Conservation (phyloP, 2,888 invertebrate genomes). For the Laspeyria flexula region DNA sequence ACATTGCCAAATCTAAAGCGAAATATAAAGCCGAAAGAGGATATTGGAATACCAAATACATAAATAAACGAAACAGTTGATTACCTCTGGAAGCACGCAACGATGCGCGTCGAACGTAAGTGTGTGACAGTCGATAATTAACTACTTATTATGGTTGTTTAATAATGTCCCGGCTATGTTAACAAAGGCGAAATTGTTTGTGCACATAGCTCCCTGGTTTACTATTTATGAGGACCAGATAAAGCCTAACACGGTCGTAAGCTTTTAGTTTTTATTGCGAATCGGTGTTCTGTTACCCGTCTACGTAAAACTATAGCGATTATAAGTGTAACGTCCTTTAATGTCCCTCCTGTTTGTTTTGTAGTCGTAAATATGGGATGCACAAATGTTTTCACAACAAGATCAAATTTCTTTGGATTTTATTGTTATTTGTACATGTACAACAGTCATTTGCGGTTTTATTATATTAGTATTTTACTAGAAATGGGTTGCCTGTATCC, state of each 20-base stretch:
- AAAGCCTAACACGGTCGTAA: slow-evolving; percentile 62
- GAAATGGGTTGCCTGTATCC: not conserved
- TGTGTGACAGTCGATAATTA: slow-evolving; percentile 72
- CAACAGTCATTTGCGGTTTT: slow-evolving; percentile 23
- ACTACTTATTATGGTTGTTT: slow-evolving; percentile 71
- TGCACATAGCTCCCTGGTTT: slow-evolving; percentile 52
- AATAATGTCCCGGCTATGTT: slow-evolving; percentile 70
- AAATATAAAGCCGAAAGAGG: no score
- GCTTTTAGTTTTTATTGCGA: slow-evolving; percentile 67
- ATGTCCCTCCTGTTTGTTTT: slow-evolving; percentile 36
- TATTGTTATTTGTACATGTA: slow-evolving; percentile 22
- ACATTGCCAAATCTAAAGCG: no score
- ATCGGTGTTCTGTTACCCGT: slow-evolving; percentile 60
- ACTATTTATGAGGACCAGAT: slow-evolving; percentile 70
- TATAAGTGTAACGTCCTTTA: slow-evolving; percentile 48
- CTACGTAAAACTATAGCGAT: slow-evolving; percentile 51
- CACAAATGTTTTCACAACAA: slow-evolving; percentile 21
- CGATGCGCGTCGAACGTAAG: slow-evolving; percentile 50
- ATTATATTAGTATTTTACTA: slow-evolving; percentile 7
- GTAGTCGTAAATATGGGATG: slow-evolving; percentile 35
- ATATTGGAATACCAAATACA: not conserved
- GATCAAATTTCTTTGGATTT: slow-evolving; percentile 38
- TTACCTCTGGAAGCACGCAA: slow-evolving; percentile 28
- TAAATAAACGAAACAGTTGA: slow-evolving; percentile 45
- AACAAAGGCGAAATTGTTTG: slow-evolving; percentile 70